Evolutionary conservation across 2,888 invertebrate genomes (phyloP), one percentile per base, ranked within the genome.

Genomic region (Stenodera caucasica): DNA sequence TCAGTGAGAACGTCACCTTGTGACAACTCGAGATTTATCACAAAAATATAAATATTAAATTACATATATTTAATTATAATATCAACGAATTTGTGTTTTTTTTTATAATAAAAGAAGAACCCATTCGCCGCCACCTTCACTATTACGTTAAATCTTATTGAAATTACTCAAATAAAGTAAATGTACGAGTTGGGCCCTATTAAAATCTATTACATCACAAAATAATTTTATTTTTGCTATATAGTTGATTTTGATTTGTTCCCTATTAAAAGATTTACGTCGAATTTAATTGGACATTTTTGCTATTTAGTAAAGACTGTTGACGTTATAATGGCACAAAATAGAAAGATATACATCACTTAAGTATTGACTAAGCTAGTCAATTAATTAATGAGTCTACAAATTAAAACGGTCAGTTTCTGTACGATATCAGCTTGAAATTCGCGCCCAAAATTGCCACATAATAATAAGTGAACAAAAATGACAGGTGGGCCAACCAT

Each of bases 251-350:
- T 45, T 45, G 21, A 45, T 45, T 45, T 45, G 45, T 15, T 45
- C 21, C 21, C 18, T 3, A 45, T 55, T n/a, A n/a, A 49, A 49
- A 59, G 58, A 59, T 55, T 59, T 55, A 55, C 51, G 58, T 59
- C 58, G 8, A 49, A 49, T 59, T 55, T 59, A 59, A 59, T 59
- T 59, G 58, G 58, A 7, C 30, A 37, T 54, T 59, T 50, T 50
- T 15, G 53, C 54, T 45, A 18, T 45, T 45, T 45, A 21, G 21
- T 12, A 21, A 45, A 45, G 23, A 37, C 21, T 37, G 50, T 54
- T 59, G 58, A 59, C 58, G 50, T 54, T 54, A 32, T 55, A 59
- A 55, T 59, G 55, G 58, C 45, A 45, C 11, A 45, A 45, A 45
- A 45, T 11, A 11, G 45, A 45, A 21, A 45, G 45, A 45, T 45